Evolutionary conservation across 2,797 vertebrate genomes (phyloP).

Genomic region (Darevskia mixta): DNA sequence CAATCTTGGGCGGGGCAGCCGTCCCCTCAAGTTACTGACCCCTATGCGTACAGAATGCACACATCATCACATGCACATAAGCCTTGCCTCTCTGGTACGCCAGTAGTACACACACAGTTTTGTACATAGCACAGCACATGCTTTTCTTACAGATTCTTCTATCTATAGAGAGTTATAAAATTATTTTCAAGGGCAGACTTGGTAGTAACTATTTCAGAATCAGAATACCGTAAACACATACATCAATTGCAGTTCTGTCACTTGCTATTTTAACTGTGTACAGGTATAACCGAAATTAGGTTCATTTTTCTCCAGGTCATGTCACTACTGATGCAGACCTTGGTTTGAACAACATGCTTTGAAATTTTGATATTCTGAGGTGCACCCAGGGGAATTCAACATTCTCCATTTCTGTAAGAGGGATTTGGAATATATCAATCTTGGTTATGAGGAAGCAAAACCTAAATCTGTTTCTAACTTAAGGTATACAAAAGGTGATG

Average conservation of each 20-base stretch:
- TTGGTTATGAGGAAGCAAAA: background rate
- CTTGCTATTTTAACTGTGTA: background rate
- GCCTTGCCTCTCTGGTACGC: background rate
- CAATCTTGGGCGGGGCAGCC: background rate
- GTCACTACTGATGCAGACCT: background rate
- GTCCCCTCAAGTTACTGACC: background rate
- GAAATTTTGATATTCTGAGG: background rate
- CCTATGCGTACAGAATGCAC: background rate
- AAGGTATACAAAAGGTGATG: constrained; percentile 10
- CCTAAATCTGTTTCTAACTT: background rate
- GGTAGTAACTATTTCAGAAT: background rate
- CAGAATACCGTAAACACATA: background rate
- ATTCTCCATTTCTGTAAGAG: too few species aligned
- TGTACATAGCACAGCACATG: too few species aligned
- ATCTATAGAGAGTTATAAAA: background rate
- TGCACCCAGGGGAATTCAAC: background rate
- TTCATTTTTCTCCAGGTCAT: background rate
- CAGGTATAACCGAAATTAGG: too few species aligned
- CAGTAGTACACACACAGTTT: background rate
- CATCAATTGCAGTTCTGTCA: background rate
- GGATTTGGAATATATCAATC: background rate
- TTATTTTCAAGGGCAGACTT: background rate
- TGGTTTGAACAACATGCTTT: background rate
- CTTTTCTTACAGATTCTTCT: background rate
- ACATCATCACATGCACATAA: background rate